phyloP scores from a whole-genome alignment of 2,113 vertebrate species.

The Pluvialis apricaria region DNA sequence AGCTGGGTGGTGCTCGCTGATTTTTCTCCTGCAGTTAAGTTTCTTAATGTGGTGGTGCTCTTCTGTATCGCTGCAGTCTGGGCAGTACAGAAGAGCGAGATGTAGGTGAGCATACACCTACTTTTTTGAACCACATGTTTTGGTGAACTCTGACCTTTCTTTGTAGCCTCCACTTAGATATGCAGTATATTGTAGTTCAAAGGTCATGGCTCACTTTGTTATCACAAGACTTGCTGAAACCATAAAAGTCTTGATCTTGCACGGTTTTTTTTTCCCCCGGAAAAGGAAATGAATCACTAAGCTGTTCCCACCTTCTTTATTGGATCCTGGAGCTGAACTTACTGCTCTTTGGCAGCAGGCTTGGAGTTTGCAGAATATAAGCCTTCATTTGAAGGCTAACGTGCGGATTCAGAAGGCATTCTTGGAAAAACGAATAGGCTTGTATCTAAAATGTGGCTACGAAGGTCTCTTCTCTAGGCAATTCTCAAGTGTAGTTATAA shows the following conservation, averaged over 20 bases:
- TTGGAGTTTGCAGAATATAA: not conserved
- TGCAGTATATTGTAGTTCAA: not conserved
- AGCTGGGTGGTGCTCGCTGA: not conserved
- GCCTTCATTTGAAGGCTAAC: not conserved
- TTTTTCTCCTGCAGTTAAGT: not conserved
- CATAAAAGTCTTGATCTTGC: not conserved
- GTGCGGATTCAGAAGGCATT: not conserved
- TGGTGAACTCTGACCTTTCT: not conserved
- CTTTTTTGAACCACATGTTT: not conserved
- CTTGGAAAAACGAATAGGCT: not conserved
- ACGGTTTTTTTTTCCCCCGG: rapidly evolving
- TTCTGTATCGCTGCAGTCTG: not conserved
- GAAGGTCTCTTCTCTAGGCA: not conserved
- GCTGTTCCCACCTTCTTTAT: not conserved
- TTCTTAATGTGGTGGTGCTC: not conserved
- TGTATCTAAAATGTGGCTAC: not conserved
- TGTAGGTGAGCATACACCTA: not conserved
- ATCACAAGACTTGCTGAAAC: not conserved
- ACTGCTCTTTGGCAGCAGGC: not conserved
- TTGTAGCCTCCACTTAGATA: not conserved
- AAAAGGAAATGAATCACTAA: not conserved
- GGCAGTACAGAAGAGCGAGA: not conserved
- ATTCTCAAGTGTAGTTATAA: not conserved
- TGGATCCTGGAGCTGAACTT: not conserved
- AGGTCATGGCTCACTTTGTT: not conserved